Percentiles rank a stretch among this genome's conserved stretches.
phyloP scores from a whole-genome alignment of 2,113 vertebrate genomes.

The Bos indicus region DNA sequence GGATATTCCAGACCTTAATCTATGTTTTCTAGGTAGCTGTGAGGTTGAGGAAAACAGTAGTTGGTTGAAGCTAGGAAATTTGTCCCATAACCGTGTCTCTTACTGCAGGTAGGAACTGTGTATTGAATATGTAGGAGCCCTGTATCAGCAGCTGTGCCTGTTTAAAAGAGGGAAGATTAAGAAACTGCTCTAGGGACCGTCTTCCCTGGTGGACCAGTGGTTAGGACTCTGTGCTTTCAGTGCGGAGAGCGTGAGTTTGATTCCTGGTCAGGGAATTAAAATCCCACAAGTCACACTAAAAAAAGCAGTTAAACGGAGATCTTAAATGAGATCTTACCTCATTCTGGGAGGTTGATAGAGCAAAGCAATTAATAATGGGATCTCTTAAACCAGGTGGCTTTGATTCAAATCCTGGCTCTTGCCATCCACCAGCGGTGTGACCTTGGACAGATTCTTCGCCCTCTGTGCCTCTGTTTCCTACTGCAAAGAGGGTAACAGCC shows the following conservation, averaged over 20 bases:
- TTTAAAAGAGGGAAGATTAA: background rate
- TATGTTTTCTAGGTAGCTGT: background rate
- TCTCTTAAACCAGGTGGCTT: background rate
- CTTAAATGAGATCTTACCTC: background rate
- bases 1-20: background rate
- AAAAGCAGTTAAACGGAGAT: background rate
- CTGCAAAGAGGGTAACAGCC: background rate
- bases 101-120: background rate
- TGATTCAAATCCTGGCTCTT: background rate
- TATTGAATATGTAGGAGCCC: background rate
- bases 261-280: background rate
- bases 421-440: background rate
- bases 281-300: background rate
- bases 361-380: background rate
- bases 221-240: background rate
- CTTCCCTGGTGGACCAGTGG: background rate
- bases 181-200: background rate
- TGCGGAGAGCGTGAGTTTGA: background rate
- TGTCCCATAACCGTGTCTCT: background rate
- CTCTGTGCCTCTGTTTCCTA: background rate
- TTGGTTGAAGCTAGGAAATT: background rate
- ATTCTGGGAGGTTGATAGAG: background rate
- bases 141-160: background rate
- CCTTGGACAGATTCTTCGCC: background rate
- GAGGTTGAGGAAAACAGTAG: background rate